phyloP scores from a whole-genome alignment of 2,113 vertebrate genomes.

The Vimba vimba region DNA sequence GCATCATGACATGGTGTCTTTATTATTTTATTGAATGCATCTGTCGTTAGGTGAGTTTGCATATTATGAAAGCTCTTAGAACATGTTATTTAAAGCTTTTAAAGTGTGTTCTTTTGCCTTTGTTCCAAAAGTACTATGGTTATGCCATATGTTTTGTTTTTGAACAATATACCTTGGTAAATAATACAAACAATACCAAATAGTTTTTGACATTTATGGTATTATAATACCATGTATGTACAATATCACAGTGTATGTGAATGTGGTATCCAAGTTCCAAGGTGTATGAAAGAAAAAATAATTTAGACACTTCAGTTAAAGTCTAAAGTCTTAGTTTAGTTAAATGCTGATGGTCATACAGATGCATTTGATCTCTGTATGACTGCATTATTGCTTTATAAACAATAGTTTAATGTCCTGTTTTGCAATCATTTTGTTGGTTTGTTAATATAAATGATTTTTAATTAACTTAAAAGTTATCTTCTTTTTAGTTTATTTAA shows the following conservation, averaged over 20 bases:
- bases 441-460: not conserved
- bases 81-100: not conserved
- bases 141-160: no score
- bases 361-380: not conserved
- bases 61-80: not conserved
- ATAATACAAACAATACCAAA: no score
- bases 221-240: not conserved
- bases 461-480: not conserved
- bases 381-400: not conserved
- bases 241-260: not conserved
- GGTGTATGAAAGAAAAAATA: not conserved
- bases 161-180: not conserved
- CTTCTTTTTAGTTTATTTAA: no score
- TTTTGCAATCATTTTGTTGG: not conserved
- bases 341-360: not conserved
- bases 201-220: not conserved
- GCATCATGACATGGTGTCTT: not conserved
- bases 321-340: not conserved
- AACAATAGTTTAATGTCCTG: not conserved
- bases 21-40: not conserved
- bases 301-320: not conserved
- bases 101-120: not conserved
- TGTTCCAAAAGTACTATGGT: not conserved
- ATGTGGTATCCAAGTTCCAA: not conserved
- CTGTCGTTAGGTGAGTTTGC: not conserved